Evolutionary conservation across 2,888 invertebrate genomes (phyloP).

Genomic region (Cantharis rufa): DNA sequence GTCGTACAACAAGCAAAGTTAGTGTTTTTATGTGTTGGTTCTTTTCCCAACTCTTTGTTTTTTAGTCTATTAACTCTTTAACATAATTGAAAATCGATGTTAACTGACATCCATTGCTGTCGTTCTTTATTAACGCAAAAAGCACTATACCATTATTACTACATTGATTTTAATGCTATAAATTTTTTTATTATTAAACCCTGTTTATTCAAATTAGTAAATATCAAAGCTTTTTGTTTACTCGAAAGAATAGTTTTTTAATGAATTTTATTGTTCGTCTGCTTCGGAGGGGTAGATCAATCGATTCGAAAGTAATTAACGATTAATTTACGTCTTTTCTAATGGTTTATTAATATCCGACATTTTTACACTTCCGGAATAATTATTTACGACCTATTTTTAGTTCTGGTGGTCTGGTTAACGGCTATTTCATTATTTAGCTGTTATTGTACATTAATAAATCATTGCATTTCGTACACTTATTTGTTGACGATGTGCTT

Average conservation of each 20-base stretch:
- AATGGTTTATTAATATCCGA: background rate
- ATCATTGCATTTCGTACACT: background rate
- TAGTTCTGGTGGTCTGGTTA: background rate
- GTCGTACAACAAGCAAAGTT: slow-evolving; percentile 21
- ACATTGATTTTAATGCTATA: background rate
- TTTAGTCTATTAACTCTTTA: slow-evolving; percentile 25
- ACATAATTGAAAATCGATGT: slow-evolving; percentile 30
- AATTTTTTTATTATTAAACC: background rate
- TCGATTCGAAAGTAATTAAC: background rate
- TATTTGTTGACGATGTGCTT: background rate
- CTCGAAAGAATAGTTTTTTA: background rate
- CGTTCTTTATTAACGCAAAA: slow-evolving; percentile 20
- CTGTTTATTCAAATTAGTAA: background rate
- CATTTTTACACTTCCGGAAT: background rate
- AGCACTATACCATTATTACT: slow-evolving; percentile 14
- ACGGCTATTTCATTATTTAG: background rate
- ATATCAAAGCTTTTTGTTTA: background rate
- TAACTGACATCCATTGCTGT: slow-evolving; percentile 21
- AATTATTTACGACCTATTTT: background rate
- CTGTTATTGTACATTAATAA: background rate
- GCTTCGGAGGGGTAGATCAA: background rate
- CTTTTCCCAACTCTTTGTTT: slow-evolving; percentile 24
- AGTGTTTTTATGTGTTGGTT: slow-evolving; percentile 27
- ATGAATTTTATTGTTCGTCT: too few relatives aligned
- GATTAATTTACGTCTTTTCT: background rate